A percentile compares a stretch with the other conserved stretches of the same genome.
Evolutionary conservation across 2,888 invertebrate species (phyloP).

Genomic region (Lampropteryx suffumata): DNA sequence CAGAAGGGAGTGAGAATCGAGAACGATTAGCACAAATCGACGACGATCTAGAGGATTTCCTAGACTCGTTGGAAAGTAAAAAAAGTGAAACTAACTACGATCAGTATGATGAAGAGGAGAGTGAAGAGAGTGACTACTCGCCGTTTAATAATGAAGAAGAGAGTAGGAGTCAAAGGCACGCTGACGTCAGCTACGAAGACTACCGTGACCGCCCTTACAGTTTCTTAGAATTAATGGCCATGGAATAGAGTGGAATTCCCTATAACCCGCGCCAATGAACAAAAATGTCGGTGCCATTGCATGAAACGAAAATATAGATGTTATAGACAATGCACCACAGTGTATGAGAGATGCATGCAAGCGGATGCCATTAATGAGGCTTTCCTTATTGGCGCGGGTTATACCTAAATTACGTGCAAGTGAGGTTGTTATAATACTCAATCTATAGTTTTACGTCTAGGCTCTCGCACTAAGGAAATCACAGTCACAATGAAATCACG

Average conservation of each 20-base stretch:
- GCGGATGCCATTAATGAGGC: background rate
- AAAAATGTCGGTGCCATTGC: background rate
- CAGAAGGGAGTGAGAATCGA: constrained; percentile 53
- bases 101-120: constrained; percentile 50
- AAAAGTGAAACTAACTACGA: constrained; percentile 43
- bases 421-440: constrained; percentile 37
- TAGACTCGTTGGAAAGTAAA: constrained; percentile 53
- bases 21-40: constrained; percentile 53
- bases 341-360: background rate
- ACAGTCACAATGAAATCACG: constrained; percentile 27
- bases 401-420: background rate
- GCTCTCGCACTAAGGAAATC: constrained; percentile 33
- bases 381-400: constrained; percentile 13
- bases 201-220: constrained; percentile 56
- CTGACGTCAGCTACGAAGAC: constrained; percentile 36
- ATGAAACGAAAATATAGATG: background rate
- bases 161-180: constrained; percentile 25
- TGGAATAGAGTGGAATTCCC: constrained; percentile 67
- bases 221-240: constrained; percentile 72
- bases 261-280: constrained; percentile 19
- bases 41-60: constrained; percentile 63
- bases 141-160: constrained; percentile 37
- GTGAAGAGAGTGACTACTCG: constrained; percentile 43
- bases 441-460: constrained; percentile 42
- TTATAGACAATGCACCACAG: background rate